Conservation (phyloP, 2,888 invertebrate species). For the Sinodicranocentrus sp. region DNA sequence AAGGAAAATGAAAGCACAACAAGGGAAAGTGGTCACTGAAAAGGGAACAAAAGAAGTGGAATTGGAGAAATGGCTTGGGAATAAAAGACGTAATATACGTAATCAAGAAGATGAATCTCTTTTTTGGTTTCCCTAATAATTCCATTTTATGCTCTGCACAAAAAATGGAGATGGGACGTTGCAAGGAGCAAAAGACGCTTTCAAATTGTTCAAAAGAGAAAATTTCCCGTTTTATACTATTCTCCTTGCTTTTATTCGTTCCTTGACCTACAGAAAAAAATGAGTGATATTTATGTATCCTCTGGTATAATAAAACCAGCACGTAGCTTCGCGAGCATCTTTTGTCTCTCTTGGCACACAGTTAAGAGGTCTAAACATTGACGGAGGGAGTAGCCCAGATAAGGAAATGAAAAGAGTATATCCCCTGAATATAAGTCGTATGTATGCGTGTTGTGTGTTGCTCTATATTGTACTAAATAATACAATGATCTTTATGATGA, state of each 20-base stretch:
- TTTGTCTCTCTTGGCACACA: no score
- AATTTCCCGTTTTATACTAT: no score
- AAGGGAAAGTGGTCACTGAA: background rate
- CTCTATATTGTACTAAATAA: slow-evolving; percentile 8
- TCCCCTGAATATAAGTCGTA: no score
- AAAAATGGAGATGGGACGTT: no score
- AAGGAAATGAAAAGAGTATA: slow-evolving; percentile 17
- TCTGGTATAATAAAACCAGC: slow-evolving; percentile 30
- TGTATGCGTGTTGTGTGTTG: no score
- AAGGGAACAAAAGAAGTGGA: slow-evolving; percentile 26
- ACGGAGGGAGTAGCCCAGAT: background rate
- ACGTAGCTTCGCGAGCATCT: background rate
- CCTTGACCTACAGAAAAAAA: slow-evolving; percentile 51
- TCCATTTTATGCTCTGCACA: no score
- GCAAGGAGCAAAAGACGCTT: no score
- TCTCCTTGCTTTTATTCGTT: slow-evolving; percentile 23
- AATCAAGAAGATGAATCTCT: background rate
- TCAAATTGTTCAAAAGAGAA: no score
- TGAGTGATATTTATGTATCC: slow-evolving; percentile 26
- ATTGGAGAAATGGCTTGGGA: slow-evolving; percentile 43
- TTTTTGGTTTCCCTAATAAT: no score
- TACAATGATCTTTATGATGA: slow-evolving; percentile 51
- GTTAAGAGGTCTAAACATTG: no score
- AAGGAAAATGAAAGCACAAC: slow-evolving; percentile 20
- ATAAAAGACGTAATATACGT: slow-evolving; percentile 3